Conservation (phyloP, 2,113 vertebrate species). For the Macroglossus sobrinus region DNA sequence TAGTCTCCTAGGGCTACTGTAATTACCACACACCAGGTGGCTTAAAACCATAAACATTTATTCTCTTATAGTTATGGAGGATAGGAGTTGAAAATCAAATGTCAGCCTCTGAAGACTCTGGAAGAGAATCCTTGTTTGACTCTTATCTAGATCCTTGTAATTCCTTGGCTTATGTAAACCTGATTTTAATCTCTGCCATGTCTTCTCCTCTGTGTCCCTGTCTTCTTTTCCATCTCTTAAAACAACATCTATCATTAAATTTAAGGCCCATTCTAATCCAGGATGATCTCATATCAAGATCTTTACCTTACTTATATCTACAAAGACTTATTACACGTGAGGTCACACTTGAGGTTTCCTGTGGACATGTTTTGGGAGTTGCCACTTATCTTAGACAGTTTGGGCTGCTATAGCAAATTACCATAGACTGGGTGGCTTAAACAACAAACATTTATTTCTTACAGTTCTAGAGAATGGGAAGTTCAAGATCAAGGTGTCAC, state of each 20-base stretch:
- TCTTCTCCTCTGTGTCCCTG: background rate
- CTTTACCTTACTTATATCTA: background rate
- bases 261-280: background rate
- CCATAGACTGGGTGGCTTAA: background rate
- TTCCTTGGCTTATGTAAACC: background rate
- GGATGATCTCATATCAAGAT: background rate
- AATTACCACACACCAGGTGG: background rate
- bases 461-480: background rate
- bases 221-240: background rate
- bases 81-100: background rate
- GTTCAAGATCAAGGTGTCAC: background rate
- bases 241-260: background rate
- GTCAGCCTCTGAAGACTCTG: background rate
- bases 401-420: background rate
- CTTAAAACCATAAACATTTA: background rate
- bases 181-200: fast-evolving
- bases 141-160: fast-evolving
- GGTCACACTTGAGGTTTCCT: background rate
- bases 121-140: fast-evolving
- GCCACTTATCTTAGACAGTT: background rate
- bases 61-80: background rate
- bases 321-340: background rate
- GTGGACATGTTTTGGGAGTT: background rate
- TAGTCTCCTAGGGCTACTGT: background rate
- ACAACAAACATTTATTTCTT: background rate